Conservation (phyloP, 2,797 vertebrate genomes). For the Chiloscyllium punctatum region DNA sequence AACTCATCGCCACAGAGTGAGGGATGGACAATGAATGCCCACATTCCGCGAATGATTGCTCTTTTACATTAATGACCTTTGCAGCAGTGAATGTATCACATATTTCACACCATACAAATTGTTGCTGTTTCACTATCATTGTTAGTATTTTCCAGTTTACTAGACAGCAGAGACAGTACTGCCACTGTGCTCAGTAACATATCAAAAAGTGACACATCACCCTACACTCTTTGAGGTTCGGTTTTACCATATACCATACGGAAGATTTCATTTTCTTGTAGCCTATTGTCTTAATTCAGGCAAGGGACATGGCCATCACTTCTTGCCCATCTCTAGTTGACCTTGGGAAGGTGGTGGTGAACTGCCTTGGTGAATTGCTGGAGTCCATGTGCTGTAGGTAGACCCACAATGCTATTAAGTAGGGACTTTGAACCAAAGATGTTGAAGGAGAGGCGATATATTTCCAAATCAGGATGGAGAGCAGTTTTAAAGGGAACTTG, state of each 20-base stretch:
- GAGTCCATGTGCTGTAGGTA: too few relatives aligned
- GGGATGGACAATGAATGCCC: not conserved
- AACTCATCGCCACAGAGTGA: too few relatives aligned
- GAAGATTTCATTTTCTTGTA: not conserved
- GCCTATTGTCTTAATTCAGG: not conserved
- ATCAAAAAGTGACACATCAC: not conserved
- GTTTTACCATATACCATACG: not conserved
- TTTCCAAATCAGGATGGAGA: too few relatives aligned
- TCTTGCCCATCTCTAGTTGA: too few relatives aligned
- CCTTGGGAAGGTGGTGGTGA: too few relatives aligned
- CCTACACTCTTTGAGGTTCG: not conserved
- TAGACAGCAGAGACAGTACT: slow-evolving; percentile 27
- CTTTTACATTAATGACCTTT: not conserved
- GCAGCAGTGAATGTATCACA: not conserved
- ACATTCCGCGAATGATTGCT: not conserved
- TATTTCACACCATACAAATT: not conserved
- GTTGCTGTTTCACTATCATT: not conserved
- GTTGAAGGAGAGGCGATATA: too few relatives aligned
- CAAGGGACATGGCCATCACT: too few relatives aligned
- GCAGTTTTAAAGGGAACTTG: too few relatives aligned
- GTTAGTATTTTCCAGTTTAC: slow-evolving; percentile 15
- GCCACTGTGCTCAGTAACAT: not conserved
- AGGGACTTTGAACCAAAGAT: too few relatives aligned
- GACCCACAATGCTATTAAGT: too few relatives aligned
- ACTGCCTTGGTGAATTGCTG: too few relatives aligned